Evolutionary conservation across 2,888 invertebrate genomes (phyloP).

Genomic region (Pristionchus japonicus): DNA sequence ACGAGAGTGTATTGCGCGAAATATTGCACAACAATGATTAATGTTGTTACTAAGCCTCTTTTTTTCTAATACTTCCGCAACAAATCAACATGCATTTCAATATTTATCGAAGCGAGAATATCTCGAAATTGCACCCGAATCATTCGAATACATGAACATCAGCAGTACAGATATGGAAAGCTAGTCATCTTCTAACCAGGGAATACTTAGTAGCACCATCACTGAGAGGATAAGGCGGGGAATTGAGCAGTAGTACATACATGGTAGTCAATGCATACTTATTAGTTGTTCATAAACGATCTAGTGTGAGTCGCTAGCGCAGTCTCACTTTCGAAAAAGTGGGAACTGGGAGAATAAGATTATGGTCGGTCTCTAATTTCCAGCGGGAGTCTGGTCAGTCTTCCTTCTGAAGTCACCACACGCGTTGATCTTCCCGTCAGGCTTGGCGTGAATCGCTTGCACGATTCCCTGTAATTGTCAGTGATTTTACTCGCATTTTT

Average conservation of each 20-base stretch:
- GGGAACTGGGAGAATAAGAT: no score
- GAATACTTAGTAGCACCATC: conserved; percentile 11
- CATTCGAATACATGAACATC: background rate
- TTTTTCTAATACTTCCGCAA: background rate
- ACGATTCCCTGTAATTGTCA: conserved; percentile 69
- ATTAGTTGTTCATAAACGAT: background rate
- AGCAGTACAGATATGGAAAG: conserved; percentile 5
- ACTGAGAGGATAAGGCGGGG: background rate
- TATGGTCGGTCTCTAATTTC: background rate
- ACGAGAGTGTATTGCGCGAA: no score
- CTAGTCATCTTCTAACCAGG: background rate
- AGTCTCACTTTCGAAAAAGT: no score
- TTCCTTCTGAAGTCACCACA: conserved; percentile 34
- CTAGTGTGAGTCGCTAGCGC: no score
- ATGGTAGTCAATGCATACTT: background rate
- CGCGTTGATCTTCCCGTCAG: conserved; percentile 1
- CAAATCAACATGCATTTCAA: background rate
- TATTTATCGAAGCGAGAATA: background rate
- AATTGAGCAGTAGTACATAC: background rate
- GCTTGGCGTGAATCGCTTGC: conserved; percentile 49
- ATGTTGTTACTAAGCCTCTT: no score
- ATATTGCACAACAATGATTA: no score
- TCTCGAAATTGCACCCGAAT: background rate
- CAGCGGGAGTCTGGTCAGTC: conserved; percentile 15
- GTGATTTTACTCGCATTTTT: background rate